Conservation (phyloP, 2,113 vertebrate species). For the Callithrix jacchus region DNA sequence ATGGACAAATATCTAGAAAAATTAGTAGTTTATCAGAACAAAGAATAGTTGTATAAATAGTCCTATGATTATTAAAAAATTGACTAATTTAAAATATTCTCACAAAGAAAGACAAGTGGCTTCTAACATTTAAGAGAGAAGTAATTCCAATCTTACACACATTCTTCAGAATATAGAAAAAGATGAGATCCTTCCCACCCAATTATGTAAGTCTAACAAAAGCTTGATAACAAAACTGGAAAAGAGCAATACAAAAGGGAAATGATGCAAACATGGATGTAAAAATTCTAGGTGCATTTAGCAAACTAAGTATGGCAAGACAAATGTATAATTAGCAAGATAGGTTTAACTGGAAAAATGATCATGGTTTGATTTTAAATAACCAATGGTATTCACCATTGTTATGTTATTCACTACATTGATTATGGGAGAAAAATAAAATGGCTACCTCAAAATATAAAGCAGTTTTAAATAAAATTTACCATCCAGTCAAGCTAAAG, state of each 20-base stretch:
- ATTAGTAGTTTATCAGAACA: neutral
- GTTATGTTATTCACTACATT: neutral
- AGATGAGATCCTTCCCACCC: rapidly evolving
- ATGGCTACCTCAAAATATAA: neutral
- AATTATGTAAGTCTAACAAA: neutral
- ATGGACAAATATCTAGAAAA: neutral
- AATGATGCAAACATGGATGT: neutral
- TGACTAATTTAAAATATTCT: neutral
- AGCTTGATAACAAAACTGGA: neutral
- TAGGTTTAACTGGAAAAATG: neutral
- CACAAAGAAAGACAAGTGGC: neutral
- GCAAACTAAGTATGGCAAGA: neutral
- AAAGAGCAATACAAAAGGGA: neutral
- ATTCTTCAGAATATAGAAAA: neutral
- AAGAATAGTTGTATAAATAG: neutral
- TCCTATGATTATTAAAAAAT: neutral
- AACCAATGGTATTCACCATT: neutral
- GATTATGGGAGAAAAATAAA: neutral
- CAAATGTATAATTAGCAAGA: neutral
- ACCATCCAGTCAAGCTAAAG: neutral
- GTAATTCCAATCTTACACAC: neutral
- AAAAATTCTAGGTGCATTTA: neutral
- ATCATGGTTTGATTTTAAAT: neutral
- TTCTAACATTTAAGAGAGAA: neutral
- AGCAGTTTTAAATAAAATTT: neutral